Conservation (phyloP, 1,140 invertebrate genomes). For the Coptotermes formosanus region DNA sequence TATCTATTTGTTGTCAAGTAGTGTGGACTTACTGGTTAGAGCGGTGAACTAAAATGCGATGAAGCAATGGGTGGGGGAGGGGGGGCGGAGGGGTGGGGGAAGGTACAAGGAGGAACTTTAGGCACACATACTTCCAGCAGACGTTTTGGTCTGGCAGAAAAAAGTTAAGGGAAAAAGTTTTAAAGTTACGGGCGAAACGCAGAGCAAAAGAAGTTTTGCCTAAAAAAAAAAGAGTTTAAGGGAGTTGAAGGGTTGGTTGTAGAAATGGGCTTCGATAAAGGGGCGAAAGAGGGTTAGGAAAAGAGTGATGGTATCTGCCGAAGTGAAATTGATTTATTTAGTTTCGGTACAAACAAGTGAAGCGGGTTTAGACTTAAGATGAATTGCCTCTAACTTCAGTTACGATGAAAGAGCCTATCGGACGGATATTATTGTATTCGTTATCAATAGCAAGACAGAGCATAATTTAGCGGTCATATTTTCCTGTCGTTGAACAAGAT, state of each 20-base stretch:
- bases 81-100: no score
- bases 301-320: conserved; percentile 20
- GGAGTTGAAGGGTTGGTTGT: not conserved
- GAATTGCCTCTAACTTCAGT: not conserved
- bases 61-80: not conserved
- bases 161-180: not conserved
- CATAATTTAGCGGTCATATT: no score
- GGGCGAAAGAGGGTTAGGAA: conserved; percentile 1
- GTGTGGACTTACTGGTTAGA: no score
- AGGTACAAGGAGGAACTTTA: not conserved
- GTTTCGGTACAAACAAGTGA: not conserved
- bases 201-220: not conserved
- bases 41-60: no score
- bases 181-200: not conserved
- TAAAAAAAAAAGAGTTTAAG: not conserved
- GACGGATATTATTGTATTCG: no score
- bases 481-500: no score
- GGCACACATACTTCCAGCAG: not conserved
- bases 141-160: not conserved
- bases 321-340: conserved; percentile 25
- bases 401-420: no score
- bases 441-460: no score
- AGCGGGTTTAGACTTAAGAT: not conserved
- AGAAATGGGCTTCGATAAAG: not conserved
- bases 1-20: no score